Evolutionary conservation across 2,888 invertebrate genomes (phyloP).

Genomic region (Amphipyra tragopoginis): DNA sequence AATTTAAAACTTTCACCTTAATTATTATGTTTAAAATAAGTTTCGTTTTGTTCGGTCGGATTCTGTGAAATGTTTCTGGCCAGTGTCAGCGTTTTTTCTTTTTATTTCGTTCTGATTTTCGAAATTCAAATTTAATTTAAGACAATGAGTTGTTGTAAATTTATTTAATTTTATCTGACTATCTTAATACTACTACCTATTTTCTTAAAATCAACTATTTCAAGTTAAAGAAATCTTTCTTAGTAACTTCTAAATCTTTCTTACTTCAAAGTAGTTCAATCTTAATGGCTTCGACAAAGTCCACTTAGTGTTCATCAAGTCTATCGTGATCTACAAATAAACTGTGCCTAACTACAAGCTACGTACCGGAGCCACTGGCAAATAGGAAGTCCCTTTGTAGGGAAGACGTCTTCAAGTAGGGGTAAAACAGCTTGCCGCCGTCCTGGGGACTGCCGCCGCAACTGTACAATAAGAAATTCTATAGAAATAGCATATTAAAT

Average conservation of each 20-base stretch:
- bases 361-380: constrained; percentile 90
- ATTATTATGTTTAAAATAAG: constrained; percentile 64
- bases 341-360: constrained; percentile 56
- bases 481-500: constrained; percentile 45
- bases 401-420: constrained; percentile 90
- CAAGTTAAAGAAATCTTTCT: constrained; percentile 3
- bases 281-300: constrained; percentile 37
- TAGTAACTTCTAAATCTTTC: neutral
- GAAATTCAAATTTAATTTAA: constrained; percentile 16
- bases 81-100: constrained; percentile 11
- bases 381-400: constrained; percentile 90
- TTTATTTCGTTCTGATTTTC: constrained; percentile 19
- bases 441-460: constrained; percentile 70
- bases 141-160: neutral
- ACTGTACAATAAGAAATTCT: constrained; percentile 72
- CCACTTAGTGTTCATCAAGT: constrained; percentile 41
- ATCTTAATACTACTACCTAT: neutral
- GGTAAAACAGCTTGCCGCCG: constrained; percentile 90
- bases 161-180: neutral
- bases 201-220: constrained; percentile 2
- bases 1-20: constrained; percentile 66
- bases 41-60: constrained; percentile 50
- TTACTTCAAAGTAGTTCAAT: constrained; percentile 22
- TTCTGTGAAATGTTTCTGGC: constrained; percentile 46
- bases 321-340: constrained; percentile 56